These are phyloP conservation scores for Platycercus adscitus DNA, from an alignment of 2,113 vertebrate genomes.

Conservation along the genomic window DNA sequence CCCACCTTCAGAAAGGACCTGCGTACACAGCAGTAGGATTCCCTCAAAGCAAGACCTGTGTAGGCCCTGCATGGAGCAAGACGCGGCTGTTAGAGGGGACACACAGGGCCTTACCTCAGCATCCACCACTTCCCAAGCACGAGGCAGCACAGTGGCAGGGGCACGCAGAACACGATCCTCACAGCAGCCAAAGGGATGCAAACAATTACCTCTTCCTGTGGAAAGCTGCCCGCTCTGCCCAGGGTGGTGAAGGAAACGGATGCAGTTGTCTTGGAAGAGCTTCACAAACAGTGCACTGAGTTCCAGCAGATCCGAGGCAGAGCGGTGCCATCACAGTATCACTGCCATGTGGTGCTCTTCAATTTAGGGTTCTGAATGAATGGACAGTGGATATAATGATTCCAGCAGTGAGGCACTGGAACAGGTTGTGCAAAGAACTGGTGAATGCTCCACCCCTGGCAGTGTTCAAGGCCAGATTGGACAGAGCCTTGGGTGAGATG, in stretches of 20 bases:
- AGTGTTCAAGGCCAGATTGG: neutral
- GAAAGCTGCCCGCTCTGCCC: neutral
- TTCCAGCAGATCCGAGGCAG: neutral
- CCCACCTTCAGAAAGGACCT: too few species aligned
- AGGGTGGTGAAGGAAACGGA: neutral
- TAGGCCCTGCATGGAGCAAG: neutral
- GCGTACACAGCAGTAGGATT: fast-evolving
- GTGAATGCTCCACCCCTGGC: neutral
- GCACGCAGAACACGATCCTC: neutral
- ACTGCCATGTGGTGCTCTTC: neutral
- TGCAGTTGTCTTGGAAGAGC: neutral
- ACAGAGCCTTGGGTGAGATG: neutral
- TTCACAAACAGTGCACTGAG: neutral
- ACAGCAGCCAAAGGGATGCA: neutral
- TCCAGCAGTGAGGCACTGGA: neutral
- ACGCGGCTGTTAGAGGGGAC: neutral
- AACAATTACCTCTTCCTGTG: neutral
- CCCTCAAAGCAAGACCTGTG: neutral
- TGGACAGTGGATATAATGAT: neutral
- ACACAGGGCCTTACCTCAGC: neutral
- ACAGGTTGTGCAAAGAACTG: neutral
- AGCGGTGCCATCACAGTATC: fast-evolving
- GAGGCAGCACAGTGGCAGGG: neutral
- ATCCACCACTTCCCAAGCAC: fast-evolving
- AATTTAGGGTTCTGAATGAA: neutral